A percentile compares a stretch with the other conserved stretches of the same genome.
phyloP scores from a whole-genome alignment of 2,888 invertebrate species.

The Dusona sp. region DNA sequence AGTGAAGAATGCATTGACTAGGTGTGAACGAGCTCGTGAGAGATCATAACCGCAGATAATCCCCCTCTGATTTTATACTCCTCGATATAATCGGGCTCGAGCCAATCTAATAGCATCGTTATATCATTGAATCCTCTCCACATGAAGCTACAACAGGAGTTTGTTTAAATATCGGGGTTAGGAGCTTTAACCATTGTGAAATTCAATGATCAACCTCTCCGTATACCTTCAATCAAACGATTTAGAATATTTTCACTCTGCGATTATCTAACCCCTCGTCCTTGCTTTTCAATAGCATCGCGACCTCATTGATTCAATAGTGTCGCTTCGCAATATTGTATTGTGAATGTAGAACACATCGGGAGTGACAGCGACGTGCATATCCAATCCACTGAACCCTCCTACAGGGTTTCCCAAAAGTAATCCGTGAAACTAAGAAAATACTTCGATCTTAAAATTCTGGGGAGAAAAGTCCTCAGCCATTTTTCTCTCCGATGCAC shows the following conservation, averaged over 20 bases:
- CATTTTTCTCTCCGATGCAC: too few relatives aligned
- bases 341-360: constrained; percentile 9
- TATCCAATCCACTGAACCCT: constrained; percentile 20
- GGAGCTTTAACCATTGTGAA: constrained; percentile 38
- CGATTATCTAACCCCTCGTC: constrained; percentile 23
- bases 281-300: constrained; percentile 26
- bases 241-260: constrained; percentile 45
- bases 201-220: constrained; percentile 52
- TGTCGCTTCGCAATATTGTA: constrained; percentile 27
- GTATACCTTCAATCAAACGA: constrained; percentile 44
- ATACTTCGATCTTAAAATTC: neutral
- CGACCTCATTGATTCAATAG: constrained; percentile 43
- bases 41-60: constrained; percentile 42
- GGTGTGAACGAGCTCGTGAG: constrained; percentile 42
- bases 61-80: constrained; percentile 46
- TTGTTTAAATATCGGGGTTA: constrained; percentile 25
- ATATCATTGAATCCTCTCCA: constrained; percentile 19
- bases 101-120: constrained; percentile 56
- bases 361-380: constrained; percentile 11
- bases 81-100: constrained; percentile 59
- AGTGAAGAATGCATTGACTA: neutral
- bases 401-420: neutral
- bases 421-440: neutral
- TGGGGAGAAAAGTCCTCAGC: neutral
- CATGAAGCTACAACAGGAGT: constrained; percentile 7